Conservation (phyloP, 1,140 invertebrate genomes). For the Lanistes nyassanus region DNA sequence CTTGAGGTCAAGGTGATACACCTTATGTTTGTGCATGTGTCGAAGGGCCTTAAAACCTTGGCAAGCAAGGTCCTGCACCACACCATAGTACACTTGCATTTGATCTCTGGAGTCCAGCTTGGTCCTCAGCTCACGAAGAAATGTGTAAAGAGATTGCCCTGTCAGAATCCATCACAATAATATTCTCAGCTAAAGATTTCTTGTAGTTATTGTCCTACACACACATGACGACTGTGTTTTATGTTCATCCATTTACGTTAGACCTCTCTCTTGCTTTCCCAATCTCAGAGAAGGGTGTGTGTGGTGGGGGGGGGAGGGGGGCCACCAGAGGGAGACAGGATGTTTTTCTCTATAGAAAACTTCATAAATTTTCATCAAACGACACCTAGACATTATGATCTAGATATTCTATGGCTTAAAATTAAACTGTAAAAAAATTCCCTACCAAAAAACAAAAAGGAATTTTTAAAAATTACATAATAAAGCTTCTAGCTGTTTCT, state of each 20-base stretch:
- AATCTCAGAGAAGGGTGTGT: too few relatives aligned
- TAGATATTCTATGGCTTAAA: too few relatives aligned
- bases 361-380: too few relatives aligned
- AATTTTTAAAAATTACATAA: background rate
- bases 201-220: too few relatives aligned
- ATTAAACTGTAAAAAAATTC: too few relatives aligned
- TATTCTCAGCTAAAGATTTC: too few relatives aligned
- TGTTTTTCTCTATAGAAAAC: too few relatives aligned
- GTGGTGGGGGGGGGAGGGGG: too few relatives aligned
- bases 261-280: too few relatives aligned
- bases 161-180: background rate
- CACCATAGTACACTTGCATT: background rate
- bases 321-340: too few relatives aligned
- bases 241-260: background rate
- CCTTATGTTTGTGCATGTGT: background rate
- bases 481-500: background rate
- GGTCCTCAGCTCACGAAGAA: background rate
- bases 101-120: background rate
- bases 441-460: background rate
- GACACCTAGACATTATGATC: too few relatives aligned
- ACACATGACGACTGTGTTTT: background rate
- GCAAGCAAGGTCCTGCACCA: background rate
- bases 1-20: constrained; percentile 13
- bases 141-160: background rate
- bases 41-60: constrained; percentile 7